A percentile compares a stretch with the other conserved stretches of the same genome.
These are phyloP conservation scores for Mionectes macconnelli DNA, from an alignment of 2,113 vertebrate species.

Conservation along the genomic window DNA sequence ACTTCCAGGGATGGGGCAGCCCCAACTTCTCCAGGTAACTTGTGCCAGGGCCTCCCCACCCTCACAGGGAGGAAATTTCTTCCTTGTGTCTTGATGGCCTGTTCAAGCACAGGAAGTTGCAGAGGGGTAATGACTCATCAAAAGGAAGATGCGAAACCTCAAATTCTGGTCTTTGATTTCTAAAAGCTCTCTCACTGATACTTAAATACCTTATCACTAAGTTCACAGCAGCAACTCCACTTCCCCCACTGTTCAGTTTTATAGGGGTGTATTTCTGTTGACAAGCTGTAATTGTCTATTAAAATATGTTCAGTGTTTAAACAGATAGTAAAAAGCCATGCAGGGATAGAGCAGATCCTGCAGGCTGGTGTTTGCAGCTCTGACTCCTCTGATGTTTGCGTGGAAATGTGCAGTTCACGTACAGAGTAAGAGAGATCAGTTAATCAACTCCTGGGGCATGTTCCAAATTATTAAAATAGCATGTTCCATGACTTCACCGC, in stretches of 20 bases:
- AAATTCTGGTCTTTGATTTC: background rate
- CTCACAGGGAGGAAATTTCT: background rate
- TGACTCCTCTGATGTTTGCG: background rate
- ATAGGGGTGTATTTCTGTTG: background rate
- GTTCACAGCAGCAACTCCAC: background rate
- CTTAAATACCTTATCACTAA: background rate
- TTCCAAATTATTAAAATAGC: background rate
- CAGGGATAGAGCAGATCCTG: background rate
- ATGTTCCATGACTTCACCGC: background rate
- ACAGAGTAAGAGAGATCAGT: background rate
- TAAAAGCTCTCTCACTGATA: background rate
- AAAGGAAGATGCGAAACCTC: background rate
- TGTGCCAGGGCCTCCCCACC: background rate
- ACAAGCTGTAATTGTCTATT: background rate
- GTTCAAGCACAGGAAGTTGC: background rate
- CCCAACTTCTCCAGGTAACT: background rate
- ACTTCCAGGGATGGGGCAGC: background rate
- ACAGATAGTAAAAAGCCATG: background rate
- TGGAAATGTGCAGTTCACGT: rapidly evolving
- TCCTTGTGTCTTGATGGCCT: background rate
- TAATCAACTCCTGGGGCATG: background rate
- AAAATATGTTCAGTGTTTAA: background rate
- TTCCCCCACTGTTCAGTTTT: background rate
- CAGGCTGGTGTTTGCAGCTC: background rate
- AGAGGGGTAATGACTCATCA: background rate